These are phyloP conservation scores for Drosophila melanocephala DNA, from an alignment of 2,888 invertebrate genomes.

Conservation along the genomic window DNA sequence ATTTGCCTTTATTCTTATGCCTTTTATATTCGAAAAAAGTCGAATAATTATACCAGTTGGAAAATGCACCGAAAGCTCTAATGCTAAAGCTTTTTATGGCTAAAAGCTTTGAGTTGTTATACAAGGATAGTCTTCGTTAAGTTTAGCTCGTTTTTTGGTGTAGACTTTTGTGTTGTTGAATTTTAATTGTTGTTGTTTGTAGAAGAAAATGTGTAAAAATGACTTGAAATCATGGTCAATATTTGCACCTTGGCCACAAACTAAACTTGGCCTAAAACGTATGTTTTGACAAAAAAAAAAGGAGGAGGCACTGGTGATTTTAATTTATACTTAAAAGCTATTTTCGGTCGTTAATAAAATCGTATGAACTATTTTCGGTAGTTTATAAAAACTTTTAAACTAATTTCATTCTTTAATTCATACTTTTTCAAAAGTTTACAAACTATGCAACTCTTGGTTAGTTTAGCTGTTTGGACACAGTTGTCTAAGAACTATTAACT, in stretches of 20 bases:
- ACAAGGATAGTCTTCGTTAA: background rate
- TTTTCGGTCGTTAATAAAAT: background rate
- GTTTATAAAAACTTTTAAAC: background rate
- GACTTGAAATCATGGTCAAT: background rate
- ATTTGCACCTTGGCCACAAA: background rate
- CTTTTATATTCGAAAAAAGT: background rate
- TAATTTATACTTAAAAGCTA: too few species aligned
- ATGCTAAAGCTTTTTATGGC: background rate
- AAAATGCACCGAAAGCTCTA: constrained; percentile 7
- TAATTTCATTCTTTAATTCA: background rate
- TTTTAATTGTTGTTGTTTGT: too few species aligned
- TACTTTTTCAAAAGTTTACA: background rate
- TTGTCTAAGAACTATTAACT: constrained; percentile 13
- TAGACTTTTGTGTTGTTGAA: constrained; percentile 31
- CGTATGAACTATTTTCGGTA: background rate
- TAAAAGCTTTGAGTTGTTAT: background rate
- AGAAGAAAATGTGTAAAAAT: background rate
- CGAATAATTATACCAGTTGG: background rate
- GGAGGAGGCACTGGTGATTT: background rate
- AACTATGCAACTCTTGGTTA: background rate
- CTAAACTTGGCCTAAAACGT: background rate
- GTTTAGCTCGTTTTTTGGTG: background rate
- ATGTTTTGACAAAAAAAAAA: background rate
- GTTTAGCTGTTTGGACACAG: background rate
- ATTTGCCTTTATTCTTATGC: background rate